Evolutionary conservation across 37 sponge, comb jelly and placozoan genomes (phyloP), one percentile per base, ranked within the genome.

Genomic region (Bolinopsis microptera): DNA sequence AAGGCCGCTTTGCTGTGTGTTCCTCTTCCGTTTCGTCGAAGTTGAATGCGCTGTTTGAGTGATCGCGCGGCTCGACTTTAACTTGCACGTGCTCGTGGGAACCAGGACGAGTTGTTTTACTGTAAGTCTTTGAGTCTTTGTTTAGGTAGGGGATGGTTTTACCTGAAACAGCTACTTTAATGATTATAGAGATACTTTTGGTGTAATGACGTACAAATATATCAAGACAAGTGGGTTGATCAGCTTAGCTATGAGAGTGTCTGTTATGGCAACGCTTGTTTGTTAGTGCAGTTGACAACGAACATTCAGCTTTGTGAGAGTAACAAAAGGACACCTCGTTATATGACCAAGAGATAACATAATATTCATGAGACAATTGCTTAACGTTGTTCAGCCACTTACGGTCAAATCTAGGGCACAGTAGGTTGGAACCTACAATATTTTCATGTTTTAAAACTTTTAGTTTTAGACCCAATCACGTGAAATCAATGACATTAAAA

Each of bases 71-170:
- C 26, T 86, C 90, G 1, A 86, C 36, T 48, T 86, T 86, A 1
- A 86, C 90, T 86, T 86, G 90, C 61, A 86, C 90, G 61, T 86
- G 41, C 0, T 41, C 61, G 37, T 77, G 80, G 32, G 80, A 13
- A 33, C 33, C 3, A 36, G 8, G 35, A 9, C 74, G 25, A 16
- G 35, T 32, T 1, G 90, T 22, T 24, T 86, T 86, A 25, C 90
- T 30, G 90, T 86, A 86, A 35, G 90, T 86, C 31, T 86, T 86
- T 16, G 80, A 32, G 5, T 86, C 90, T 27, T 86, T 86, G 61
- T 86, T 86, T 3, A 86, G 61, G 35, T 86, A 86, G n/a, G 32
- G 90, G 2, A 86, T 86, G 5, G 90, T 86, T 48, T 86, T 86
- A 48, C 90, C 90, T 86, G 90, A 38, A 72, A 48, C 61, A 48